Conservation (phyloP, 2,888 invertebrate species). For the Troilus luridus region DNA sequence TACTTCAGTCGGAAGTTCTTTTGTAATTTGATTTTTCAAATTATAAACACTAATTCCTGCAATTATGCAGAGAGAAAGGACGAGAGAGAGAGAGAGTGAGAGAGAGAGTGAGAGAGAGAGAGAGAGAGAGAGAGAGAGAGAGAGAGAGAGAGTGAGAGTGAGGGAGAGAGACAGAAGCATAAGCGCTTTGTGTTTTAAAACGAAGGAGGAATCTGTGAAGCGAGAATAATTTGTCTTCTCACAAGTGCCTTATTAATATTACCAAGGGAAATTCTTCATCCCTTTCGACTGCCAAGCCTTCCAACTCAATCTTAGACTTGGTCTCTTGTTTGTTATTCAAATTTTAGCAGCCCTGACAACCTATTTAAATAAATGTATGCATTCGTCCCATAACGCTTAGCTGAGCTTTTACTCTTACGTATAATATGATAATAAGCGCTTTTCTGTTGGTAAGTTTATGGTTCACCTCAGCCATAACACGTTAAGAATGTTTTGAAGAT, state of each 20-base stretch:
- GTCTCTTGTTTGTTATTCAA: slow-evolving; percentile 53
- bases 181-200: slow-evolving; percentile 40
- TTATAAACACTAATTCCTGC: too few relatives aligned
- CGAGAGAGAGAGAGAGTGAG: too few relatives aligned
- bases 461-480: neutral
- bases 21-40: too few relatives aligned
- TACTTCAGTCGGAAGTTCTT: too few relatives aligned
- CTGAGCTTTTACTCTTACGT: neutral
- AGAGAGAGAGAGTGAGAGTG: neutral
- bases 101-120: too few relatives aligned
- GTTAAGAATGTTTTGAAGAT: neutral
- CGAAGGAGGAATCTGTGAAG: slow-evolving; percentile 38
- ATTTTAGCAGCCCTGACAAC: slow-evolving; percentile 52
- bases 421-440: neutral
- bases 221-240: slow-evolving; percentile 61
- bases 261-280: slow-evolving; percentile 59
- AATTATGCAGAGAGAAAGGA: too few relatives aligned
- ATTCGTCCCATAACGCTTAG: neutral
- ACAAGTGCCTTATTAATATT: slow-evolving; percentile 62
- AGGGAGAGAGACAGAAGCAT: neutral
- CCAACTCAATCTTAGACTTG: slow-evolving; percentile 47
- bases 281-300: slow-evolving; percentile 34
- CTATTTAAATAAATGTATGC: slow-evolving; percentile 45
- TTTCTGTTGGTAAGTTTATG: neutral
- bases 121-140: neutral